Evolutionary conservation across 2,113 vertebrate genomes (phyloP).

Genomic region (Sterrhoptilus dennistouni): DNA sequence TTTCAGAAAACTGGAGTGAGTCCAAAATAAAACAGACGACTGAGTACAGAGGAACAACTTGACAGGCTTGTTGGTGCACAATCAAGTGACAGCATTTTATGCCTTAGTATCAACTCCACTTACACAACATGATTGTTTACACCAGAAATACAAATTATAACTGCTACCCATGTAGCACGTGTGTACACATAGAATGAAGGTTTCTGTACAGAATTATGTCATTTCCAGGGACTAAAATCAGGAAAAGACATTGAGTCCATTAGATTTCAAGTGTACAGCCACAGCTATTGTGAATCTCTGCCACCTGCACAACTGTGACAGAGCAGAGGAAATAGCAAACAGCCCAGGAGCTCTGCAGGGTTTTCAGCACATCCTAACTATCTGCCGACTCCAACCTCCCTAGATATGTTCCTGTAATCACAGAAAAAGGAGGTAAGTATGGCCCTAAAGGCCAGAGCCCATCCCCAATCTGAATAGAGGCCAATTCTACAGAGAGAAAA

Average conservation of each 20-base stretch:
- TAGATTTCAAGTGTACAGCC: neutral
- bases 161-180: neutral
- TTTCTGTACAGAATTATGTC: neutral
- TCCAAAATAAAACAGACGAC: neutral
- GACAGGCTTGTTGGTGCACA: neutral
- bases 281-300: neutral
- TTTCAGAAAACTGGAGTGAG: neutral
- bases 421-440: neutral
- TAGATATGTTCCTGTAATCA: neutral
- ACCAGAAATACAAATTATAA: neutral
- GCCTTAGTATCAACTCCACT: neutral
- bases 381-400: neutral
- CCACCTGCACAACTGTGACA: neutral
- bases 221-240: neutral
- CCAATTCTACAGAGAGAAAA: neutral
- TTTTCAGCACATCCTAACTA: neutral
- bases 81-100: neutral
- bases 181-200: neutral
- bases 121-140: neutral
- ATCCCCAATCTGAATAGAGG: neutral
- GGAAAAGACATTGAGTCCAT: neutral
- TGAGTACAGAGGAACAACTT: neutral
- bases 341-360: neutral
- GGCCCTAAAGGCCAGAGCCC: neutral
- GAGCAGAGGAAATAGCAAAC: neutral